Conservation (phyloP, 1,140 invertebrate species). For the Helicoverpa armigera region DNA sequence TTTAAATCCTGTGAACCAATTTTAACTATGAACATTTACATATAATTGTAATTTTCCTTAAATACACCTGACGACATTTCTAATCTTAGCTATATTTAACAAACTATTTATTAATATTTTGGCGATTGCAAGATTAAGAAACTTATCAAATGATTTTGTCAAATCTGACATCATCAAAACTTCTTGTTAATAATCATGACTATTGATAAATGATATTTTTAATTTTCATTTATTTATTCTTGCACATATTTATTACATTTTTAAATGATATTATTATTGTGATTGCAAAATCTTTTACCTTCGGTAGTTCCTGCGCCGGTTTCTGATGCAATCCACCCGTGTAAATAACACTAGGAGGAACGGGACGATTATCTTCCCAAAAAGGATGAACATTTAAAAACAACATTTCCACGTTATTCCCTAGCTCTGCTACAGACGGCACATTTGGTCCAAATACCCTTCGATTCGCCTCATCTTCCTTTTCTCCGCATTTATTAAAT, state of each 20-base stretch:
- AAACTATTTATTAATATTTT: too few relatives aligned
- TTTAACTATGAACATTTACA: background rate
- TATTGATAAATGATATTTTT: too few relatives aligned
- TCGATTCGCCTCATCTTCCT: conserved; percentile 68
- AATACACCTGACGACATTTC: too few relatives aligned
- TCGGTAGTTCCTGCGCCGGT: conserved; percentile 67
- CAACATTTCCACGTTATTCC: conserved; percentile 85
- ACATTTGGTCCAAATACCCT: conserved; percentile 76
- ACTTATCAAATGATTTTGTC: background rate
- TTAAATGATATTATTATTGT: too few relatives aligned
- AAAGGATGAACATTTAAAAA: conserved; percentile 85
- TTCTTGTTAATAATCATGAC: too few relatives aligned
- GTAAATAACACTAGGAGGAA: conserved; percentile 82
- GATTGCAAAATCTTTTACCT: conserved; percentile 48
- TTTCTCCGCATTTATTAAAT: conserved; percentile 40
- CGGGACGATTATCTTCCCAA: conserved; percentile 79
- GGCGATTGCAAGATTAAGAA: too few relatives aligned
- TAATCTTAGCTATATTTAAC: too few relatives aligned
- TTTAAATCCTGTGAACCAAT: conserved; percentile 59
- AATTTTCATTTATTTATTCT: too few relatives aligned
- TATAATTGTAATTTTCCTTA: too few relatives aligned
- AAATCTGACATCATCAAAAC: background rate
- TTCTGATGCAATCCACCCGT: conserved; percentile 84
- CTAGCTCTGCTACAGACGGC: conserved; percentile 77
- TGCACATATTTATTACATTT: too few relatives aligned